Conservation (phyloP, 2,888 invertebrate genomes). For the Pyrrhosoma nymphula region DNA sequence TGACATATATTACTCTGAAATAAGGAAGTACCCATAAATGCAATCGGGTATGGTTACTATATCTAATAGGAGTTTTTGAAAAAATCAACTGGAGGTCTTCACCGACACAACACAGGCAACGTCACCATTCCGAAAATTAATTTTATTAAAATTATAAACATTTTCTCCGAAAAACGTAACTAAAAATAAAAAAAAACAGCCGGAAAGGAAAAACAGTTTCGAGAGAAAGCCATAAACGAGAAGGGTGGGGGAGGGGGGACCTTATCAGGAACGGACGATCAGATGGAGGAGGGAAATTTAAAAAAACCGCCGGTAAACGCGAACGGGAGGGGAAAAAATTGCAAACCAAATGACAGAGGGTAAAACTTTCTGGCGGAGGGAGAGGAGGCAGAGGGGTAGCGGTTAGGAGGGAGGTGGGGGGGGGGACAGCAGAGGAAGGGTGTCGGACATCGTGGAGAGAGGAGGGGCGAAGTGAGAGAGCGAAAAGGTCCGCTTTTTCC, state of each 20-base stretch:
- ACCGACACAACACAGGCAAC: no score
- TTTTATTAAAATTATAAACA: no score
- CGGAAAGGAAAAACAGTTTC: neutral
- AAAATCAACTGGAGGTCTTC: no score
- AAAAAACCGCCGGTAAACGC: neutral
- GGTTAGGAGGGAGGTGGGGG: neutral
- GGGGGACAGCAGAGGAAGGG: neutral
- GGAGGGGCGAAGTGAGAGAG: neutral
- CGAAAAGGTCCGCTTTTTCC: neutral
- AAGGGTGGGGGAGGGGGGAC: neutral
- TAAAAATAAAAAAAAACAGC: no score
- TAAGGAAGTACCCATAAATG: no score
- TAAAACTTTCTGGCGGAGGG: neutral
- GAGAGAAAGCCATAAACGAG: neutral
- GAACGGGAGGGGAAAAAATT: neutral
- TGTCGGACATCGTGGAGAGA: neutral
- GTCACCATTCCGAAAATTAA: no score
- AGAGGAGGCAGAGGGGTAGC: neutral
- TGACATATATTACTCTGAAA: no score
- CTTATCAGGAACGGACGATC: neutral
- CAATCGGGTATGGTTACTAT: no score
- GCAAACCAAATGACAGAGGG: slow-evolving; percentile 3
- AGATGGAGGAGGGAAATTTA: neutral
- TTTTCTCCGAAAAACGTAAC: no score
- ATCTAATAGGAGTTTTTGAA: no score